Evolutionary conservation across 1,140 invertebrate genomes (phyloP), one percentile per base, ranked within the genome.

Genomic region (Drosophila leontia): DNA sequence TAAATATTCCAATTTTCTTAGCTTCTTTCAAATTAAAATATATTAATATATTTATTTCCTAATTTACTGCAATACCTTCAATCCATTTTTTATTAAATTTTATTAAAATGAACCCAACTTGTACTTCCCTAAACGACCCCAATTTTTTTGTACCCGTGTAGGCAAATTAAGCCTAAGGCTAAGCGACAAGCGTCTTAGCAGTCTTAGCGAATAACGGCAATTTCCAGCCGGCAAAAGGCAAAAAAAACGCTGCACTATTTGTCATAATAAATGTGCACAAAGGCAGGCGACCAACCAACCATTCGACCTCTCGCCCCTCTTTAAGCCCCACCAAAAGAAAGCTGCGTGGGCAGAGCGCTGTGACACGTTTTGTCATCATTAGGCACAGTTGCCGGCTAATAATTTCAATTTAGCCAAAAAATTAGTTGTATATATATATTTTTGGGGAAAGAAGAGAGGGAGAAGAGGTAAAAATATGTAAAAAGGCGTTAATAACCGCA

Each of bases 291-390:
- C 23, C 47, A 1, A 26, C 47, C 35, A 23, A 23, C 23, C 23
- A 23, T 23, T 2, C 67, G 48, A 47, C 41, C 35, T 17, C 35
- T n/a, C 26, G 7, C 7, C 11, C 64, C 35, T 5, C 59, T 23
- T 39, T 11, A 11, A 32, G 32, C 13, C 51, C 53, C 26, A 7
- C 12, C 47, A 19, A 77, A 86, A 87, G 85, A 90, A 87, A 87
- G 77, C 72, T 42, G 87, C 69, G 88, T 91, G 81, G 88, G 88
- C 80, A 48, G 81, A 67, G 81, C 81, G 65, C 64, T 91, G 78
- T 91, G 88, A 91, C 88, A 91, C 84, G 91, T 91, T 91, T 91
- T 91, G 84, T 91, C 88, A 91, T 91, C 88, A 91, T 91, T 91
- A 91, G 88, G 71, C 80, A 81, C 88, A 90, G 85, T 90, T 86